Evolutionary conservation across 2,888 invertebrate species (phyloP).

Genomic region (Lycaena phlaeas): DNA sequence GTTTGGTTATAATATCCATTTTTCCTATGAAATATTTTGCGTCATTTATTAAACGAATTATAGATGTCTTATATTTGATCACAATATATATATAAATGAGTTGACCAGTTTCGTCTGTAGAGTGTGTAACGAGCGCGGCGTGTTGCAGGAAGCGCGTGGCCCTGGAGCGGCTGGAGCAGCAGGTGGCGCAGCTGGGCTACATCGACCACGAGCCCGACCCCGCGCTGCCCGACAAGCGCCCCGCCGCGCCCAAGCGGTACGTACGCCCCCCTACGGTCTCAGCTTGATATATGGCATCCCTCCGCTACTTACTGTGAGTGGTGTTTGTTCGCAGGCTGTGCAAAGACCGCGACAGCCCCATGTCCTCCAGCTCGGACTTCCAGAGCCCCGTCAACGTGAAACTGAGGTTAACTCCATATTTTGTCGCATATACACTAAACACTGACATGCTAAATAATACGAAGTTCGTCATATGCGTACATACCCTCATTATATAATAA

Average conservation of each 20-base stretch:
- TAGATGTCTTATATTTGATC: too few species aligned
- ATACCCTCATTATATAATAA: too few species aligned
- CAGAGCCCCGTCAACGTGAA: conserved; percentile 46
- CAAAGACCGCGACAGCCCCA: conserved; percentile 56
- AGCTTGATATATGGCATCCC: too few species aligned
- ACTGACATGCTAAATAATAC: background rate
- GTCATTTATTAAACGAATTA: too few species aligned
- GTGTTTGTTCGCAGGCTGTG: too few species aligned
- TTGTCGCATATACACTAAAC: background rate
- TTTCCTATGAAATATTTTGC: too few species aligned
- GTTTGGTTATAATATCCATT: too few species aligned
- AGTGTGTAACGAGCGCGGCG: too few species aligned
- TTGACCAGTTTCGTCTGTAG: too few species aligned
- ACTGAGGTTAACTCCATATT: conserved; percentile 61
- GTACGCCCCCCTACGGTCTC: background rate
- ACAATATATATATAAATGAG: too few species aligned
- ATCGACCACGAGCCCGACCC: conserved; percentile 74
- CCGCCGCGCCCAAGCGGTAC: conserved; percentile 24
- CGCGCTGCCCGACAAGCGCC: conserved; percentile 36
- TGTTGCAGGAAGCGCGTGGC: conserved; percentile 67
- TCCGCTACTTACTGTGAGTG: too few species aligned
- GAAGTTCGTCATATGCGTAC: background rate
- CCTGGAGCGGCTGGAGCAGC: conserved; percentile 75
- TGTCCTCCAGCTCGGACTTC: conserved; percentile 40
- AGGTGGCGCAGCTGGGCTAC: conserved; percentile 83